Conservation (phyloP, 1,140 invertebrate genomes). For the Odontomachus brunneus region DNA sequence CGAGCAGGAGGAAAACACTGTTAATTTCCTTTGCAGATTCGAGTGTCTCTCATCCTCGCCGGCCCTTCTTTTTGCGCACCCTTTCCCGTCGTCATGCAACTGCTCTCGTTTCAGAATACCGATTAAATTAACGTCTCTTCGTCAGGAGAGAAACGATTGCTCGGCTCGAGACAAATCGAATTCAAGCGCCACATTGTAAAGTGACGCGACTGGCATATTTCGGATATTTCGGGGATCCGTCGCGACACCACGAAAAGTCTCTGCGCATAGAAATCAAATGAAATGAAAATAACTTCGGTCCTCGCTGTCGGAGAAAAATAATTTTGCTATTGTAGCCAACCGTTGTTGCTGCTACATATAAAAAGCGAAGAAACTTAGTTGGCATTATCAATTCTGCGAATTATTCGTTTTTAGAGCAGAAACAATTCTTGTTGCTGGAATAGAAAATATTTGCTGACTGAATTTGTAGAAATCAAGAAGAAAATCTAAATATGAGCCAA, state of each 20-base stretch:
- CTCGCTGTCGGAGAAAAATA: too few relatives aligned
- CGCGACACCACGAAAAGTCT: neutral
- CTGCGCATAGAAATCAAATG: neutral
- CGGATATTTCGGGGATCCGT: slow-evolving; percentile 19
- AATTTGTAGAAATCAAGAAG: too few relatives aligned
- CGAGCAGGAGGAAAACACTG: slow-evolving; percentile 77
- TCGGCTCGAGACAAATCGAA: slow-evolving; percentile 69
- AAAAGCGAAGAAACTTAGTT: too few relatives aligned
- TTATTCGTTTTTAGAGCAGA: too few relatives aligned
- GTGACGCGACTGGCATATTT: slow-evolving; percentile 53
- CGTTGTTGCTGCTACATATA: too few relatives aligned
- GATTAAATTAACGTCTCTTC: slow-evolving; percentile 76
- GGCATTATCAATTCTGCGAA: too few relatives aligned
- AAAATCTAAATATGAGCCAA: too few relatives aligned
- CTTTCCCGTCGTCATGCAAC: slow-evolving; percentile 29
- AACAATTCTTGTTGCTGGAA: too few relatives aligned
- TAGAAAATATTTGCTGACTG: too few relatives aligned
- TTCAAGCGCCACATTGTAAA: slow-evolving; percentile 61
- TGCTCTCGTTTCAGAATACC: slow-evolving; percentile 73
- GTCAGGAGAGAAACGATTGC: slow-evolving; percentile 67
- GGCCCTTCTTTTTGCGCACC: slow-evolving; percentile 46
- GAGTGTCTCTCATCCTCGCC: slow-evolving; percentile 61
- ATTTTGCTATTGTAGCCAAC: too few relatives aligned
- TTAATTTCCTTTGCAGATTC: slow-evolving; percentile 80
- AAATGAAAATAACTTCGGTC: too few relatives aligned